Evolutionary conservation across 1,140 invertebrate genomes (phyloP), one percentile per base, ranked within the genome.

Genomic region (Laodelphax striatellus): DNA sequence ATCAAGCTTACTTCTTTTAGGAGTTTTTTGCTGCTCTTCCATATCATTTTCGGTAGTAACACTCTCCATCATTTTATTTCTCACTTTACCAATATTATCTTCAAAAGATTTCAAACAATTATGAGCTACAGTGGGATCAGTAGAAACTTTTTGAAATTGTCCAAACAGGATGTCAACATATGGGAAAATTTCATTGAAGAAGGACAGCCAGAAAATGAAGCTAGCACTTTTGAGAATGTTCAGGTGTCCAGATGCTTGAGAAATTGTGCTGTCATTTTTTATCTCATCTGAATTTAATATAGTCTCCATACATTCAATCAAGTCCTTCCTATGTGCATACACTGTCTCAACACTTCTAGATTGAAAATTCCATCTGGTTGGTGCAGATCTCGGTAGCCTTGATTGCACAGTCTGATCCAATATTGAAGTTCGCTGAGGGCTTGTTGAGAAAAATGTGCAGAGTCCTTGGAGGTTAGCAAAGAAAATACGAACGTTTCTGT

Each of bases 401-500:
- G 16, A 19, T 8, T 22, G 34, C 9, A 56, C 31, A 10, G 28
- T 22, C 22, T 42, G 5, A 41, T 56, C 55, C 34, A 42, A 38
- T 42, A 56, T 24, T 2, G 55, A 19, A 5, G 21, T 42, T 56
- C 3, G 22, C n/a, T 56, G 31, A 56, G 55, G 54, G 54, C 28
- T 38, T 16, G 13, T 56, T 28, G 54, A 34, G 41, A 56, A 56
- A 56, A 56, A 31, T 42, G 38, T 42, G 6, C 34, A 19, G n/a
- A 56, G 5, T 13, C 28, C 55, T 19, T 42, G 38, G 5, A 56
- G 43, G 14, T 56, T 42, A 10, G 55, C 16, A 60, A 72, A 70
- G 62, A 71, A 73, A 42, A 67, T 64, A 65, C 58, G 24, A 46
- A 66, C 65, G 28, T 62, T 59, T 50, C 56, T 64, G 38, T 68